Conservation (phyloP, 2,797 vertebrate genomes). For the Anas flavirostris region DNA sequence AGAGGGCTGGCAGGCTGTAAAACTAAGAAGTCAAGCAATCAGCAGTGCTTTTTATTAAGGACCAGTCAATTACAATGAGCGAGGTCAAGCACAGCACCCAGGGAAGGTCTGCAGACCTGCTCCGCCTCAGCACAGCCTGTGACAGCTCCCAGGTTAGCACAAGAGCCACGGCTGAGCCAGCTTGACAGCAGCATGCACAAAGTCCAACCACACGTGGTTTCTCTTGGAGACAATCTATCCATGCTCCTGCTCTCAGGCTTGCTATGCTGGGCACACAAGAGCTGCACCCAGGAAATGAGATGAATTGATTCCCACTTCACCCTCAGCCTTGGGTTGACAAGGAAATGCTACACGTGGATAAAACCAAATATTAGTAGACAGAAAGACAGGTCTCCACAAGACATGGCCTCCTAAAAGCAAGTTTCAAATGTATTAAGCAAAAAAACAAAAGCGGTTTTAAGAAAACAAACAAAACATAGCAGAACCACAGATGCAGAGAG, state of each 20-base stretch:
- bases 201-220: not conserved
- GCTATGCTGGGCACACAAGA: not conserved
- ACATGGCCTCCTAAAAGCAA: not conserved
- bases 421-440: not conserved
- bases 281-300: not conserved
- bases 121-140: not conserved
- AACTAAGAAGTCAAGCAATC: not conserved
- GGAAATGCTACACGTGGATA: not conserved
- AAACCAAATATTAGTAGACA: not conserved
- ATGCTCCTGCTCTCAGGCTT: not conserved
- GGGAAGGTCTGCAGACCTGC: not conserved
- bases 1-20: not conserved
- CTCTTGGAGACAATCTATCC: accelerated
- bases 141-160: not conserved
- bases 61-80: accelerated
- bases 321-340: not conserved
- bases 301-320: not conserved
- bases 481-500: not conserved
- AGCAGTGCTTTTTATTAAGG: not conserved
- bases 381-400: conserved; percentile 35
- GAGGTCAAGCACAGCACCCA: not conserved
- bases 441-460: not conserved
- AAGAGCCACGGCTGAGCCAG: not conserved
- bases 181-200: accelerated
- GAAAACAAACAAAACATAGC: accelerated